Conservation (phyloP, 2,113 vertebrate species). For the Pseudorhombus dupliciocellatus region DNA sequence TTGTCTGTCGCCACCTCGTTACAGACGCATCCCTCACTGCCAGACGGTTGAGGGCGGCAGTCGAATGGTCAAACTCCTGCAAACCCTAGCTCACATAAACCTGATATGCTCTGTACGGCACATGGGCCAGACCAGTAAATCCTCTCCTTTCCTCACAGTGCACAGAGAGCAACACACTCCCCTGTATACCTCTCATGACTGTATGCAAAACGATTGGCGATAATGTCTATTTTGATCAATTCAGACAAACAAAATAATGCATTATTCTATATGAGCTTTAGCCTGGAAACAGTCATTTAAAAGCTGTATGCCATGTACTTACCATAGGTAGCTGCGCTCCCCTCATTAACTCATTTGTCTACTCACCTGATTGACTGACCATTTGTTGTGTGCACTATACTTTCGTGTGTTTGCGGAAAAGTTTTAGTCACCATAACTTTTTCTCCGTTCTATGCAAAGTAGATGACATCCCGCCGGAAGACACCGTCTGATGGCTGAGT, state of each 20-base stretch:
- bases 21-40: constrained; percentile 76
- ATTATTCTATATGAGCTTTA: no score
- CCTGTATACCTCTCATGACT: constrained; percentile 1
- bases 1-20: constrained; percentile 78
- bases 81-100: constrained; percentile 54
- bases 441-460: constrained; percentile 33
- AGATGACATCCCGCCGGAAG: constrained; percentile 40
- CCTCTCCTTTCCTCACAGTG: not conserved
- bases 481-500: constrained; percentile 59
- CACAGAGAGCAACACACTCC: constrained; percentile 7
- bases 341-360: no score
- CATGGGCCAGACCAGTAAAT: constrained; percentile 51
- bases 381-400: not conserved
- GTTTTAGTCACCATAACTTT: constrained; percentile 21
- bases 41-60: constrained; percentile 49
- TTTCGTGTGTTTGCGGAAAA: not conserved
- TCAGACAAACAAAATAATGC: no score
- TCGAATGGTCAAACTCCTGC: constrained; percentile 39
- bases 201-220: no score
- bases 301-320: no score
- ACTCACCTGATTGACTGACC: not conserved
- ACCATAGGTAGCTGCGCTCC: no score
- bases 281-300: no score
- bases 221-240: no score
- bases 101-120: constrained; percentile 50